Base-by-base conservation (phyloP, 2,888 invertebrate species). In the Portevinia maculata region DNA sequence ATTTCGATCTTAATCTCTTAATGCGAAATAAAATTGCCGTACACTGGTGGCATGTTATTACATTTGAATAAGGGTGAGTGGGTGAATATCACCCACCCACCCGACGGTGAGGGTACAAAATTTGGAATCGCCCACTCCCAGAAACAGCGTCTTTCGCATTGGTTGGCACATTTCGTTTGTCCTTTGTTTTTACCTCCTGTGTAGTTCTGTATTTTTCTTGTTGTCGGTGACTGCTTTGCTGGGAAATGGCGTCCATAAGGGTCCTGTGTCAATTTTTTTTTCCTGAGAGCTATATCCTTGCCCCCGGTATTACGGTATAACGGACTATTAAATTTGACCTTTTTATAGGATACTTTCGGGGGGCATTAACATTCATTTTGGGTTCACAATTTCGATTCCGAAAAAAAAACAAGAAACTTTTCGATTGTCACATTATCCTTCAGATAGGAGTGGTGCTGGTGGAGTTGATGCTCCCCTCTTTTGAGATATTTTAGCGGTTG, bases 1-100 rank as follows among this genome's bases (percentile, higher is more conserved):
- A 89, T 89, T 89, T 89, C 89, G 89, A 89, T 89, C 88, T 89
- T 89, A 89, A 89, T 89, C 89, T 89, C 89, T 89, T 89, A 89
- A 89, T 89, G 89, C 89, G 88, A 89, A 89, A 89, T 89, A 88
- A 89, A 89, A 89, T 87, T 89, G 89, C 88, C 87, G 87, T 87
- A 87, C 88, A 88, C 88, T 88, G 89, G 88, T 88, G 88, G 87
- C 86, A 85, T 86, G 85, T 86, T 85, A 85, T 85, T 85, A 85
- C 79, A 83, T 83, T 83, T 78, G 83, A 83, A 71, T 73, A 78
- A 62, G 69, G 21, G 65, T 19, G 32, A 13, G 46, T 34, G 65
- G 24, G 15, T 6, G 39, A 8, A 44, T 15, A 28, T 13, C 46
- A 46, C 41, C 65, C 44, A 13, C 50, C 62, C 67, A 41, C 21